phyloP scores from a whole-genome alignment of 2,797 vertebrate species.

The Pangasius sanitwongsei region DNA sequence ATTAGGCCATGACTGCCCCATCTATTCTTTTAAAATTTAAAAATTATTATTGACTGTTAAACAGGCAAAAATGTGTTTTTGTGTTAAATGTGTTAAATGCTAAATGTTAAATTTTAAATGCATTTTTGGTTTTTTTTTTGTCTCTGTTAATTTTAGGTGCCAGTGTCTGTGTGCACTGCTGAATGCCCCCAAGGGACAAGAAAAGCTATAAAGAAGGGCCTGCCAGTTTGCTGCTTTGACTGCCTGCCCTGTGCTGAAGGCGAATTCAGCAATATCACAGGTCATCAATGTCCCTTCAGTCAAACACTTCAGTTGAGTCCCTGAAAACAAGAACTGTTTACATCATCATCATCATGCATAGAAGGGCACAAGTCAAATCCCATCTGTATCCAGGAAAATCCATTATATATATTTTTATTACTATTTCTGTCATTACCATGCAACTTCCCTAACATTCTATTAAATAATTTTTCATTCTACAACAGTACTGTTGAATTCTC shows the following conservation, averaged over 20 bases:
- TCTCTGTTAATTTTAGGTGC: conserved; percentile 59
- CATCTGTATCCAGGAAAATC: background rate
- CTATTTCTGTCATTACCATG: background rate
- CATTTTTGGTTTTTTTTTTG: background rate
- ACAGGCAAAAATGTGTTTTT: background rate
- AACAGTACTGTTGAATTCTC: background rate
- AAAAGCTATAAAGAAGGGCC: conserved; percentile 58
- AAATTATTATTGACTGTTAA: background rate
- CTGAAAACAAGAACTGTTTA: conserved; percentile 2
- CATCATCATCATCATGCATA: background rate
- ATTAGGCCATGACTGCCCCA: background rate
- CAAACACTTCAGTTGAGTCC: background rate
- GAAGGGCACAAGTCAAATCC: background rate
- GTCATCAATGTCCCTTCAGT: conserved; percentile 33
- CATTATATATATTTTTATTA: background rate
- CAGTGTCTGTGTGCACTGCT: conserved; percentile 58
- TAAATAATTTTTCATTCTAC: background rate
- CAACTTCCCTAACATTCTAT: background rate
- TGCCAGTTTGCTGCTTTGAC: conserved; percentile 65
- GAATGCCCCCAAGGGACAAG: conserved; percentile 60
- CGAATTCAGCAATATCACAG: conserved; percentile 60
- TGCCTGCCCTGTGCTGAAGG: conserved; percentile 63
- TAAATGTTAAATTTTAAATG: no score
- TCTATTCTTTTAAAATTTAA: background rate
- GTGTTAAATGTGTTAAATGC: background rate